Evolutionary conservation across 2,113 vertebrate genomes (phyloP), one percentile per base, ranked within the genome.

Genomic region (Shinisaurus crocodilurus): DNA sequence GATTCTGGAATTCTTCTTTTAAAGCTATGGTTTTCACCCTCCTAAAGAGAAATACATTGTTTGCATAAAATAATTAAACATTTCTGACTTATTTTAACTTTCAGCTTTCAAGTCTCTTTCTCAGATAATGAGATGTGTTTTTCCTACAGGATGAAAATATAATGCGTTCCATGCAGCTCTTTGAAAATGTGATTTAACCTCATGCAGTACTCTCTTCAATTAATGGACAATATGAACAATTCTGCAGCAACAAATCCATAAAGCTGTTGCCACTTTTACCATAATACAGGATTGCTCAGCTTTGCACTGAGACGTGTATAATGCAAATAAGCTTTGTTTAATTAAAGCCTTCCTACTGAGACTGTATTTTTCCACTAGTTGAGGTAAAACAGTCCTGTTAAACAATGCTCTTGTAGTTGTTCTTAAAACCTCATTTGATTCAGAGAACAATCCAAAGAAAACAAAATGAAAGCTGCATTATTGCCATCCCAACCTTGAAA

Each of bases 161-260:
- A 97, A 99, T 99, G 99, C 97, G 98, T 96, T 99, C 99, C 93
- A 99, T 99, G 99, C 99, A 99, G 96, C 98, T 99, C 96, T 99
- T 99, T 95, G 99, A 99, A 98, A 99, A 99, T 29, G 98, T 99
- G 95, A 99, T 99, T 97, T 99, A 99, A 98, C 96, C 93, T 89
- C 88, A 91, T 50, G 43, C 60, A 5, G 79, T 75, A 89, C 94
- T 84, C 25, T 93, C 92, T 93, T 95, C 90, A 89, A 72, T 45
- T 86, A 93, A 96, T 91, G 96, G 94, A 96, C 93, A 95, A 94
- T 89, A 93, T 54, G 87, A 95, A 90, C 86, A 89, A 94, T 91
- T 95, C 95, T 92, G 90, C 95, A 96, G 95, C 91, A 91, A 90
- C 82, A 25, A 79, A 67, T 90, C 96, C 92, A 89, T 95, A 94